Percentiles rank a stretch among this genome's conserved stretches.
These are phyloP conservation scores for Halyomorpha halys DNA, from an alignment of 1,140 invertebrate species.

Conservation along the genomic window DNA sequence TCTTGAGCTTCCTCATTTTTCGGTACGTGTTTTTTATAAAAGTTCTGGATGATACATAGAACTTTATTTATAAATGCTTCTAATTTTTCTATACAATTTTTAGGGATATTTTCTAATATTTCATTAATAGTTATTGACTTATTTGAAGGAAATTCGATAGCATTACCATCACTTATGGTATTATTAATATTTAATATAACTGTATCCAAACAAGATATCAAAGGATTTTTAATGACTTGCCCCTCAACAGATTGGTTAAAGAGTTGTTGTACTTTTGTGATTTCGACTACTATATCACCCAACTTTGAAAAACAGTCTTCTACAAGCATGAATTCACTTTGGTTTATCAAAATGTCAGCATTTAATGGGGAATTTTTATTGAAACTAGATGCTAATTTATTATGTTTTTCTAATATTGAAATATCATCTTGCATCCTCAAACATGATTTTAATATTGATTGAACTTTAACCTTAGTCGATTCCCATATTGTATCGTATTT, in stretches of 20 bases:
- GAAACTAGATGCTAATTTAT: slow-evolving; percentile 7
- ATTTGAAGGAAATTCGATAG: background rate
- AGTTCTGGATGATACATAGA: slow-evolving; percentile 52
- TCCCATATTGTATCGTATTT: slow-evolving; percentile 28
- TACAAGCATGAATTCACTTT: background rate
- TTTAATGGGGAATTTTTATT: background rate
- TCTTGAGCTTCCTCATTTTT: slow-evolving; percentile 28
- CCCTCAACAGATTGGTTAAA: slow-evolving; percentile 22
- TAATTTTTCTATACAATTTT: background rate
- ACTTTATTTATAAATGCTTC: slow-evolving; percentile 36
- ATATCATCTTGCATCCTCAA: slow-evolving; percentile 15
- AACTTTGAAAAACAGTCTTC: slow-evolving; percentile 18
- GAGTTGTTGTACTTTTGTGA: slow-evolving; percentile 15
- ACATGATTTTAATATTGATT: slow-evolving; percentile 7
- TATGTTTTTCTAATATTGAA: slow-evolving; percentile 12
- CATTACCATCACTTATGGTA: slow-evolving; percentile 22
- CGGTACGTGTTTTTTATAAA: slow-evolving; percentile 49
- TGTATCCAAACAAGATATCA: slow-evolving; percentile 24
- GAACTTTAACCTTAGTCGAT: slow-evolving; percentile 22
- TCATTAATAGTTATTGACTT: background rate
- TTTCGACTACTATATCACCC: slow-evolving; percentile 3
- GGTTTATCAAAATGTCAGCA: background rate
- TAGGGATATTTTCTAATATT: background rate
- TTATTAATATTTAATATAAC: slow-evolving; percentile 30
- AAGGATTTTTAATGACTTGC: slow-evolving; percentile 21